Conservation (phyloP, 2,113 vertebrate genomes). For the Argyrosomus japonicus region DNA sequence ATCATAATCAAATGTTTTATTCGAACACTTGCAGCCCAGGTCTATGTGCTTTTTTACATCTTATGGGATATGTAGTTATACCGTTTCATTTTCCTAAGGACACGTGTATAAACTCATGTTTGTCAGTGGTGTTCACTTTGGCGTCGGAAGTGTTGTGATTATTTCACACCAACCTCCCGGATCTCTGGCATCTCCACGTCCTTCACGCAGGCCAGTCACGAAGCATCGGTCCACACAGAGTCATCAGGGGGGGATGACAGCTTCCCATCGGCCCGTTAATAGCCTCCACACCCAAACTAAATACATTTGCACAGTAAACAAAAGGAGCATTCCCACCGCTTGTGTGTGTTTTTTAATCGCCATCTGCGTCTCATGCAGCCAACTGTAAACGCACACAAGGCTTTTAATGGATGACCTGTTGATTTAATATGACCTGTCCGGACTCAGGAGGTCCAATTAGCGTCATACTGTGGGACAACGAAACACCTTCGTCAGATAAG, state of each 20-base stretch:
- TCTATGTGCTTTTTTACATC: background rate
- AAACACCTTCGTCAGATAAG: background rate
- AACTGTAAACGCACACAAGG: background rate
- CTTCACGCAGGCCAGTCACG: slow-evolving; percentile 23
- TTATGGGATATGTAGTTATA: background rate
- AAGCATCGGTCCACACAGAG: background rate
- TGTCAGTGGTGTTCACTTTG: background rate
- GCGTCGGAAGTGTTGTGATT: background rate
- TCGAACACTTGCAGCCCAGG: background rate
- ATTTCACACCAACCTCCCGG: background rate
- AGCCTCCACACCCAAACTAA: background rate
- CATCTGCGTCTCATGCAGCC: background rate
- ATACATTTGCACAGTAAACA: slow-evolving; percentile 13
- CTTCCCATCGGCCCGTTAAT: slow-evolving; percentile 20
- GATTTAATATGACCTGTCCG: background rate
- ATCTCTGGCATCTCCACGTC: background rate
- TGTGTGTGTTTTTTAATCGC: background rate
- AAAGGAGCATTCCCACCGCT: background rate
- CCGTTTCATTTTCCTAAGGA: background rate
- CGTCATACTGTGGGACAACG: background rate
- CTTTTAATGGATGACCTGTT: slow-evolving; percentile 26
- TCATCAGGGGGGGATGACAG: background rate
- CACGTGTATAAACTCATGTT: background rate
- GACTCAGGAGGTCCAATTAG: background rate
- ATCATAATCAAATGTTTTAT: background rate